Conservation (phyloP, 1,140 invertebrate species). For the Bombus difficillimus region DNA sequence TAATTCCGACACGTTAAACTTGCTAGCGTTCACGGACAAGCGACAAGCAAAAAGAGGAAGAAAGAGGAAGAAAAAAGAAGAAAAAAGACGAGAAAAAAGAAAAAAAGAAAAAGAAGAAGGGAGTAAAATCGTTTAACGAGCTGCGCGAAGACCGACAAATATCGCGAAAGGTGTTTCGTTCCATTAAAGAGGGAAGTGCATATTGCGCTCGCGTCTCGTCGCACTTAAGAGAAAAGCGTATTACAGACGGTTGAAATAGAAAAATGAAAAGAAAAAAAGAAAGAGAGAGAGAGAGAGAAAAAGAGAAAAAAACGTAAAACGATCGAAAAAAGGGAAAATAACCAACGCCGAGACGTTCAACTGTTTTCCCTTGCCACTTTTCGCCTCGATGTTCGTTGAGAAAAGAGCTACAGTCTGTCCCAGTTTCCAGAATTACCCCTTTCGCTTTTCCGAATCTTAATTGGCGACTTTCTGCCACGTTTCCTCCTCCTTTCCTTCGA, state of each 20-base stretch:
- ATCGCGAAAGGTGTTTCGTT: neutral
- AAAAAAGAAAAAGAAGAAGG: neutral
- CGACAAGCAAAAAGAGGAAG: too few species aligned
- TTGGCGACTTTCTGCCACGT: neutral
- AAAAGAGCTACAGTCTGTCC: neutral
- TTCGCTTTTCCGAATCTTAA: neutral
- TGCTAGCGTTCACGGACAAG: neutral
- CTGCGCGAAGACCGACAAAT: neutral
- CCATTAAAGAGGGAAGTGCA: neutral
- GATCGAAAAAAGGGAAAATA: neutral
- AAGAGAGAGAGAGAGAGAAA: too few species aligned
- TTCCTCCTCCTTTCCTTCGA: neutral
- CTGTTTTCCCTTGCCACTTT: neutral
- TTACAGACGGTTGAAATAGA: neutral
- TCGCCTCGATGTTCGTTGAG: neutral
- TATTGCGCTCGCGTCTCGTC: neutral
- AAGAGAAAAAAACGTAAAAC: neutral
- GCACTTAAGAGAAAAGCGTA: neutral
- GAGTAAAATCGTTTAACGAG: neutral
- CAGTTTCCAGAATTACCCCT: slow-evolving; percentile 27
- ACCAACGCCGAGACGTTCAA: slow-evolving; percentile 16
- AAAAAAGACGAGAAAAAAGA: neutral
- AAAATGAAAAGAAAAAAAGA: too few species aligned
- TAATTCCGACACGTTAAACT: neutral
- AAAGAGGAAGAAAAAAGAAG: too few species aligned